Evolutionary conservation across 2,888 invertebrate genomes (phyloP).

Genomic region (Polydrusus cervinus): DNA sequence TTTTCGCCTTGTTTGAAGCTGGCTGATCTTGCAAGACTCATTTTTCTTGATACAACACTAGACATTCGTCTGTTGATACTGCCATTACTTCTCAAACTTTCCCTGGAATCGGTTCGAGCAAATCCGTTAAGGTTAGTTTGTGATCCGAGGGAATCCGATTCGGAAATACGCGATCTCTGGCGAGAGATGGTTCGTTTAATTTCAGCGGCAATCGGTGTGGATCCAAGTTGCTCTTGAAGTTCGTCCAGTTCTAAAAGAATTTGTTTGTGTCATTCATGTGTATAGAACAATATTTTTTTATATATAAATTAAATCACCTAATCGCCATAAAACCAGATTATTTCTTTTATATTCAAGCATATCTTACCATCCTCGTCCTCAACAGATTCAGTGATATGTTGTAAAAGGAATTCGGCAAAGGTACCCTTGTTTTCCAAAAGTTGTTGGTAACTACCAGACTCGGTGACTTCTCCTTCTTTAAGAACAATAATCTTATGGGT

Average conservation of each 20-base stretch:
- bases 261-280: too few species aligned
- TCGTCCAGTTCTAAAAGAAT: constrained; percentile 73
- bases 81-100: constrained; percentile 71
- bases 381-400: constrained; percentile 61
- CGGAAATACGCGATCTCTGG: constrained; percentile 71
- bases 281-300: too few species aligned
- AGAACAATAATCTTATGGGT: constrained; percentile 73
- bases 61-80: constrained; percentile 16
- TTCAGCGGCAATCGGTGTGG: constrained; percentile 76
- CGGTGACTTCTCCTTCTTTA: constrained; percentile 72
- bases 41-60: constrained; percentile 42
- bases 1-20: constrained; percentile 12
- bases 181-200: constrained; percentile 75
- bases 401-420: constrained; percentile 66
- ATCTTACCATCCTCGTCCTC: constrained; percentile 65
- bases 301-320: too few species aligned
- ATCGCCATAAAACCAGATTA: too few species aligned
- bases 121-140: constrained; percentile 39
- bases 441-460: constrained; percentile 72
- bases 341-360: too few species aligned
- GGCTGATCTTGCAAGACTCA: constrained; percentile 13
- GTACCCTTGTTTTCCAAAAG: constrained; percentile 69
- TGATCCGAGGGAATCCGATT: constrained; percentile 47
- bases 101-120: constrained; percentile 67
- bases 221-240: constrained; percentile 82